Percentiles rank a stretch among this genome's conserved stretches.
phyloP scores from a whole-genome alignment of 2,888 invertebrate species.

The Pyrochroa serraticornis region DNA sequence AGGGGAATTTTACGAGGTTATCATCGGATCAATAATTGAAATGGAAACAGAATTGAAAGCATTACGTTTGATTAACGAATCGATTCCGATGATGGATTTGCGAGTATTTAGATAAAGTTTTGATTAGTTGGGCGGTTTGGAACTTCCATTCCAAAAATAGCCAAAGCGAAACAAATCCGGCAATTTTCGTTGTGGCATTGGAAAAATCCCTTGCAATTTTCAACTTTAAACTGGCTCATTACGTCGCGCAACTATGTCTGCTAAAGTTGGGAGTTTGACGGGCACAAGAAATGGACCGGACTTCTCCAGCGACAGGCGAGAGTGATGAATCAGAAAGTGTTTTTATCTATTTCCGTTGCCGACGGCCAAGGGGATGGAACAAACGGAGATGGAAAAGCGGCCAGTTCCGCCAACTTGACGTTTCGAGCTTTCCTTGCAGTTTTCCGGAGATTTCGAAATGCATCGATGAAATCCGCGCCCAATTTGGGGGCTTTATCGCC shows the following conservation, averaged over 20 bases:
- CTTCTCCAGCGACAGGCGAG: slow-evolving; percentile 39
- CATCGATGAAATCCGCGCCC: too few relatives aligned
- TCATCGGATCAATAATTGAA: slow-evolving; percentile 15
- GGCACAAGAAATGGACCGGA: slow-evolving; percentile 44
- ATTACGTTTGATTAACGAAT: slow-evolving; percentile 2
- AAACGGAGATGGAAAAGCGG: slow-evolving; percentile 23
- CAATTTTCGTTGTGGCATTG: slow-evolving; percentile 2
- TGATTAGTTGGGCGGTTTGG: slow-evolving; percentile 5
- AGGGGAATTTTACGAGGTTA: too few relatives aligned
- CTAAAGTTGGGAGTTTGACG: slow-evolving; percentile 32
- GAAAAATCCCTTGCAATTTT: slow-evolving; percentile 23
- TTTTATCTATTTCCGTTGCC: slow-evolving; percentile 40
- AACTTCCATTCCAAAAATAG: not conserved
- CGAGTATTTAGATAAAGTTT: slow-evolving; percentile 17
- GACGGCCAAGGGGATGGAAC: not conserved
- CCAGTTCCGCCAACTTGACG: slow-evolving; percentile 8
- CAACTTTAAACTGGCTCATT: slow-evolving; percentile 35
- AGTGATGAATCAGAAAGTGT: slow-evolving; percentile 47
- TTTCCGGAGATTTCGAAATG: not conserved
- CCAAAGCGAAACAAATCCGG: too few relatives aligned
- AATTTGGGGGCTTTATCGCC: too few relatives aligned
- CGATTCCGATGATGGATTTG: slow-evolving; percentile 21
- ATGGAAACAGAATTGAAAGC: slow-evolving; percentile 11
- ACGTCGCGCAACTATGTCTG: slow-evolving; percentile 21
- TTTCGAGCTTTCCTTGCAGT: slow-evolving; percentile 6